Percentiles rank a stretch among this genome's conserved stretches.
phyloP scores from a whole-genome alignment of 2,113 vertebrate genomes.

The Rana temporaria region DNA sequence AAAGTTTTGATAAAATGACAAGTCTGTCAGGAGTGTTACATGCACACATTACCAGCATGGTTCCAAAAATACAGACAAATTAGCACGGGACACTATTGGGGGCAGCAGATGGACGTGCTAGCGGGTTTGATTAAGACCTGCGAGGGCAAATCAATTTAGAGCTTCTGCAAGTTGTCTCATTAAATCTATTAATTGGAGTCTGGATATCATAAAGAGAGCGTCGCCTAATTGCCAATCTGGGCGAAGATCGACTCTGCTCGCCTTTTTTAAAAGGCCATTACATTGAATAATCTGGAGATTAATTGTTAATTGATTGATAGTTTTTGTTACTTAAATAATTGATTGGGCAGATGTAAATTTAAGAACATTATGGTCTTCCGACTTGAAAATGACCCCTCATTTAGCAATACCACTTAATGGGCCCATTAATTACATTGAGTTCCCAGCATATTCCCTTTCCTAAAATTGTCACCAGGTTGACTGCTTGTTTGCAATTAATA shows the following conservation, averaged over 20 bases:
- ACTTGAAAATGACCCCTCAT: constrained; percentile 22
- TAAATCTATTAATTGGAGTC: constrained; percentile 51
- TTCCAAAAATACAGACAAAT: constrained; percentile 30
- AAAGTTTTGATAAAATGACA: neutral
- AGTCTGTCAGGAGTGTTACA: neutral
- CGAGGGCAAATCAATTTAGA: constrained; percentile 33
- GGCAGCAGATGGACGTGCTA: constrained; percentile 17
- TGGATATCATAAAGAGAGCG: constrained; percentile 22
- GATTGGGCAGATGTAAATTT: constrained; percentile 35
- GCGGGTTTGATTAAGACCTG: constrained; percentile 40
- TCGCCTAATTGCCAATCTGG: constrained; percentile 33
- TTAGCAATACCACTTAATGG: constrained; percentile 15
- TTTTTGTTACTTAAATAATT: constrained; percentile 50
- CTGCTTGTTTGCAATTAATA: neutral
- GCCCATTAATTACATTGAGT: constrained; percentile 20
- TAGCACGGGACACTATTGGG: constrained; percentile 15
- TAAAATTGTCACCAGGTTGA: neutral
- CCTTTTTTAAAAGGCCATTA: constrained; percentile 44
- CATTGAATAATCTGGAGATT: constrained; percentile 45
- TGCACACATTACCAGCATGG: neutral
- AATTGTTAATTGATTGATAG: constrained; percentile 51
- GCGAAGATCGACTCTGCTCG: neutral
- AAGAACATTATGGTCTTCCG: constrained; percentile 30
- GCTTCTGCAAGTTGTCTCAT: constrained; percentile 36
- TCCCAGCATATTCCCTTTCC: neutral